Conservation (phyloP, 2,888 invertebrate species). For the Cephus pygmeus region DNA sequence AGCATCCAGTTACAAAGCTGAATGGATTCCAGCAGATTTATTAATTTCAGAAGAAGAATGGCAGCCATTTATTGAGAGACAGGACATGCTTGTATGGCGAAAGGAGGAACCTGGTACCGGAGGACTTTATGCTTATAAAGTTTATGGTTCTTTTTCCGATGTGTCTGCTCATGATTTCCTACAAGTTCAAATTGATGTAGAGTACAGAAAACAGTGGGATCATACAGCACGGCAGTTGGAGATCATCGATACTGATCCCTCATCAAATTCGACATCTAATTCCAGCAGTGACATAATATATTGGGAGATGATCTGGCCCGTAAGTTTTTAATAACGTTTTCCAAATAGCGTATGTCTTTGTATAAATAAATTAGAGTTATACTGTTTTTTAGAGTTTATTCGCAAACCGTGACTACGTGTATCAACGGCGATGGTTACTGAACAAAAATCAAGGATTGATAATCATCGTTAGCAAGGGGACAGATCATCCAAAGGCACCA, state of each 20-base stretch:
- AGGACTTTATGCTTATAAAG: conserved; percentile 86
- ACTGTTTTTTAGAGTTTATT: conserved; percentile 74
- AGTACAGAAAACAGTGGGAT: conserved; percentile 85
- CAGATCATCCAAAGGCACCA: conserved; percentile 78
- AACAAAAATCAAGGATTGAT: conserved; percentile 72
- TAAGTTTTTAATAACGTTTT: conserved; percentile 62
- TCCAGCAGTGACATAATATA: conserved; percentile 79
- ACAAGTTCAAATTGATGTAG: conserved; percentile 83
- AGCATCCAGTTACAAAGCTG: neutral
- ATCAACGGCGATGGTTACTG: conserved; percentile 71
- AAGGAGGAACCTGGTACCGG: conserved; percentile 73
- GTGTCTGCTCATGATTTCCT: conserved; percentile 83
- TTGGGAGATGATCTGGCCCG: conserved; percentile 92
- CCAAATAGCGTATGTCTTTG: neutral
- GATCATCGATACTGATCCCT: conserved; percentile 76
- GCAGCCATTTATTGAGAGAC: conserved; percentile 83
- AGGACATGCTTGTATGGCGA: conserved; percentile 85
- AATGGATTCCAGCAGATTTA: neutral
- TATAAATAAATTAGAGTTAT: neutral
- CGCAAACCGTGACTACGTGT: conserved; percentile 88
- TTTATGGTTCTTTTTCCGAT: conserved; percentile 85
- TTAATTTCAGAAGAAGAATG: conserved; percentile 69
- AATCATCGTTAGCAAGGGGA: conserved; percentile 76
- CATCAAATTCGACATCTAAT: conserved; percentile 62
- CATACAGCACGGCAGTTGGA: conserved; percentile 78